phyloP scores from a whole-genome alignment of 2,113 vertebrate species.

The Physeter macrocephalus region DNA sequence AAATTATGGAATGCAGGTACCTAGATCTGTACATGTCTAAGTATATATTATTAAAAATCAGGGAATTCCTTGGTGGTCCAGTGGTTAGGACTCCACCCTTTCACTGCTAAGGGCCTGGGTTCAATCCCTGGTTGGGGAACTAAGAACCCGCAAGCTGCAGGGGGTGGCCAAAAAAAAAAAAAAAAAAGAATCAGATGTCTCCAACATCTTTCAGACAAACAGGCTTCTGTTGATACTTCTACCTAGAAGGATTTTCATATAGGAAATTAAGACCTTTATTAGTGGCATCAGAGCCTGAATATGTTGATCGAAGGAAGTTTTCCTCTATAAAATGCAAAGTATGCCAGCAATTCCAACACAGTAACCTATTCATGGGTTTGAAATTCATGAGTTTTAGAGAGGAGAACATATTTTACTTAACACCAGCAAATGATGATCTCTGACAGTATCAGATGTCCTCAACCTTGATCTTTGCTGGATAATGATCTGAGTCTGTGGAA shows the following conservation, averaged over 20 bases:
- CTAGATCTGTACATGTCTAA: fast-evolving
- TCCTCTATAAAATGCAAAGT: neutral
- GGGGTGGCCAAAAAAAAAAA: neutral
- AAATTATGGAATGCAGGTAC: fast-evolving
- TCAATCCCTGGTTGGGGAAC: neutral
- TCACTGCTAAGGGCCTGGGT: neutral
- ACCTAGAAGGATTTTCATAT: neutral
- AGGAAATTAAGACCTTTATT: neutral
- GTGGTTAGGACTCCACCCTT: neutral
- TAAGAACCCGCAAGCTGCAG: neutral
- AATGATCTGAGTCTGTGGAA: neutral
- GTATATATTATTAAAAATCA: no score
- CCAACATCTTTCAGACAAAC: neutral
- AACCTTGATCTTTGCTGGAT: neutral
- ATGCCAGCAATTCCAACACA: neutral
- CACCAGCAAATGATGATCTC: neutral
- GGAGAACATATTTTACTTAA: neutral
- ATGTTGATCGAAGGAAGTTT: neutral
- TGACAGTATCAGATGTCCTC: neutral
- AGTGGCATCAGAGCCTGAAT: neutral
- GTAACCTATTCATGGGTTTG: neutral
- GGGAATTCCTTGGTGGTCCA: no score
- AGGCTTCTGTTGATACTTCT: neutral
- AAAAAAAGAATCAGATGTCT: neutral
- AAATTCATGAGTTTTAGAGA: neutral